Conservation (phyloP, 2,888 invertebrate genomes). For the Morpho achilles region DNA sequence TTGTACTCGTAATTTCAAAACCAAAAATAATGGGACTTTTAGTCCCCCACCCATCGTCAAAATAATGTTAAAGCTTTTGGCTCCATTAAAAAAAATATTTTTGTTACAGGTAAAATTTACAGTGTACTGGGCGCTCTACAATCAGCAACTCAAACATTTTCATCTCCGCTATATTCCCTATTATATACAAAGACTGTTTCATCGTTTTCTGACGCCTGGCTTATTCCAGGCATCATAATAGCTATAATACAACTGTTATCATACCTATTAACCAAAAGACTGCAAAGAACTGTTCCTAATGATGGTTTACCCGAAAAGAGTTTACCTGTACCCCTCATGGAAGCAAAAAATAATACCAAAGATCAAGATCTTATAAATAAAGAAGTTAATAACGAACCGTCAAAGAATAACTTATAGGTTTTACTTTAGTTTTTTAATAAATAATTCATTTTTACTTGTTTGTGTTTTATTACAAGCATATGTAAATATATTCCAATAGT, state of each 20-base stretch:
- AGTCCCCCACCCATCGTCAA: no score
- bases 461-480: slow-evolving; percentile 1
- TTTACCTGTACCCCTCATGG: slow-evolving; percentile 14
- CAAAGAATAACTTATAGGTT: slow-evolving; percentile 4
- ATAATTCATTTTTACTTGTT: slow-evolving; percentile 1
- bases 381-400: slow-evolving; percentile 4
- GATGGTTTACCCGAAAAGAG: slow-evolving; percentile 20
- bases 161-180: slow-evolving; percentile 64
- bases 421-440: not conserved
- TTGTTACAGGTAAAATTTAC: slow-evolving; percentile 67
- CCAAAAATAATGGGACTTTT: no score
- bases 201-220: slow-evolving; percentile 61
- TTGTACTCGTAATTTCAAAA: no score
- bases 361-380: slow-evolving; percentile 25
- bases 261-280: slow-evolving; percentile 50
- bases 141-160: slow-evolving; percentile 64
- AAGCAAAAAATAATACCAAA: slow-evolving; percentile 16
- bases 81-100: not conserved
- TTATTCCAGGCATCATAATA: slow-evolving; percentile 56
- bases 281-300: slow-evolving; percentile 24
- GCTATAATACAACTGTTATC: slow-evolving; percentile 53
- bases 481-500: not conserved
- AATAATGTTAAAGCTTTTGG: no score
- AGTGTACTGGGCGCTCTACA: slow-evolving; percentile 69
- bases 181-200: slow-evolving; percentile 64